phyloP scores from a whole-genome alignment of 1,140 invertebrate species.

The Cyclina sinensis region DNA sequence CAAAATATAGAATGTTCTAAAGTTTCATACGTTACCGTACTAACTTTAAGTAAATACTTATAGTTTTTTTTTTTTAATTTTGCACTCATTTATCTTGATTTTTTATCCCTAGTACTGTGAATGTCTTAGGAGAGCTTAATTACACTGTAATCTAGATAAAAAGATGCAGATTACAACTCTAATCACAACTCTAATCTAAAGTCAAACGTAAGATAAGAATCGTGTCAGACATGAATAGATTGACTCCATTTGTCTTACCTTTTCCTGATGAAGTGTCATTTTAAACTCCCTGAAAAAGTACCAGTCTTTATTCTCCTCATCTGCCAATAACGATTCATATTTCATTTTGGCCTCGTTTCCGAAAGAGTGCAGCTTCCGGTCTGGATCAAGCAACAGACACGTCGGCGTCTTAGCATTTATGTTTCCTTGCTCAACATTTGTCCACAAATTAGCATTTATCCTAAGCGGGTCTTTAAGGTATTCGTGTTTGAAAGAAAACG shows the following conservation, averaged over 20 bases:
- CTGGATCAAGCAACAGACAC: background rate
- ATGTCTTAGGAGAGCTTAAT: too few relatives aligned
- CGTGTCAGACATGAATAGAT: too few relatives aligned
- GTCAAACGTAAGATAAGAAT: too few relatives aligned
- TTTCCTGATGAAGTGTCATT: conserved; percentile 34
- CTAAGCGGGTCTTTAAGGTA: background rate
- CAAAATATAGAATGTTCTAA: too few relatives aligned
- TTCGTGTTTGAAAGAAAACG: conserved; percentile 28
- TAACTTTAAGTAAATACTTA: too few relatives aligned
- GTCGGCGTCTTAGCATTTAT: conserved; percentile 25
- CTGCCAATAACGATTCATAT: background rate
- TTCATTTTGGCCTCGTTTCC: conserved; percentile 36
- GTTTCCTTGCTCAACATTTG: background rate
- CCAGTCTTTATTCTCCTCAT: conserved; percentile 32
- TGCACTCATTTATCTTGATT: too few relatives aligned
- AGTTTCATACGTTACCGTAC: too few relatives aligned
- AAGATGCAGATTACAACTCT: too few relatives aligned
- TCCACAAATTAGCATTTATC: background rate
- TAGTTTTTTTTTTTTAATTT: too few relatives aligned
- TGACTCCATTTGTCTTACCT: conserved; percentile 56
- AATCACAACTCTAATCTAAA: too few relatives aligned
- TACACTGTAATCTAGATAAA: too few relatives aligned
- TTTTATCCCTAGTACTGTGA: too few relatives aligned
- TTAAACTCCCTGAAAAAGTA: conserved; percentile 46
- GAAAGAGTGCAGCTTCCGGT: conserved; percentile 10